Conservation (phyloP, 30 jellyfish, hydroid and myxozoan species). For the Aurelia aurita complex sp. Pacific region DNA sequence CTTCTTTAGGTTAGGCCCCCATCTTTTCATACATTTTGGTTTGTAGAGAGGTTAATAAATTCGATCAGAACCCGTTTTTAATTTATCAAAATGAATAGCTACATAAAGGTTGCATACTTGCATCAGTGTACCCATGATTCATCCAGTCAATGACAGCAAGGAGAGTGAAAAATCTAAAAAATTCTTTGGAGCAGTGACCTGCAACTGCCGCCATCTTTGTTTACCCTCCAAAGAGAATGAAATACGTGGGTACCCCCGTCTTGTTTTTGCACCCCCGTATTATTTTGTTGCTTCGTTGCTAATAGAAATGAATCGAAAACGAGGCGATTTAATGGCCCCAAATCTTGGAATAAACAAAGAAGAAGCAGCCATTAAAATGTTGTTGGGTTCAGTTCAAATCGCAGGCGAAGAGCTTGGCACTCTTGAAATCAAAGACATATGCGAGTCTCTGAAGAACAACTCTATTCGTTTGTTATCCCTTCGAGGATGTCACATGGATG, state of each 20-base stretch:
- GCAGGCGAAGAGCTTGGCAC: constrained; percentile 94
- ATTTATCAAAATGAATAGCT: too few species aligned
- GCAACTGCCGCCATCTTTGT: constrained; percentile 45
- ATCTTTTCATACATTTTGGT: too few species aligned
- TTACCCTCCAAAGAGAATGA: not conserved
- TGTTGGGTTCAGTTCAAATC: constrained; percentile 97
- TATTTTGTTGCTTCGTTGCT: not conserved
- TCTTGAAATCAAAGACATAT: constrained; percentile 81
- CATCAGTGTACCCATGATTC: too few species aligned
- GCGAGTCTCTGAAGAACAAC: constrained; percentile 83
- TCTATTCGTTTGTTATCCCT: constrained; percentile 92
- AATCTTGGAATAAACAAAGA: not conserved
- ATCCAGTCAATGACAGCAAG: too few species aligned
- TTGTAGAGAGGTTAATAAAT: too few species aligned
- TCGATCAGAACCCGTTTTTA: too few species aligned
- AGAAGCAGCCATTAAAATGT: constrained; percentile 19
- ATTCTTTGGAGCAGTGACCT: not conserved
- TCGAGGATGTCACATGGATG: constrained; percentile 94
- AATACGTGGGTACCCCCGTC: not conserved
- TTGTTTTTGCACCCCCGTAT: too few species aligned
- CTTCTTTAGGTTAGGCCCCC: too few species aligned
- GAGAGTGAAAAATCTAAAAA: too few species aligned
- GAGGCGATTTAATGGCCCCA: constrained; percentile 43
- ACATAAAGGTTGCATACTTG: too few species aligned
- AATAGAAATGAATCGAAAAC: not conserved